Evolutionary conservation across 1,140 invertebrate genomes (phyloP).

Genomic region (Bradysia coprophila): DNA sequence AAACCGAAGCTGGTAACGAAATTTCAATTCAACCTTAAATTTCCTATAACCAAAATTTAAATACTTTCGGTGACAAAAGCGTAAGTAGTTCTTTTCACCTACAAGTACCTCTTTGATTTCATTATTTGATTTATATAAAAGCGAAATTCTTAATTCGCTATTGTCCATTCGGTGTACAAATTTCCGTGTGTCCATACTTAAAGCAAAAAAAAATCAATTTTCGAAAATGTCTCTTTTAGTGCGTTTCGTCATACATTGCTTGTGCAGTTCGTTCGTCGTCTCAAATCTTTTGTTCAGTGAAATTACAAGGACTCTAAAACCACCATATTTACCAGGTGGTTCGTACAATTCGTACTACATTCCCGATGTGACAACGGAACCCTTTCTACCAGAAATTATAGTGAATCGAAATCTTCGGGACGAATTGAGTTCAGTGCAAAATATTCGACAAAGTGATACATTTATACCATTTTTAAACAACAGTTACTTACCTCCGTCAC

Average conservation of each 20-base stretch:
- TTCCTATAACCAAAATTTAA: no score
- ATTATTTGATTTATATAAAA: no score
- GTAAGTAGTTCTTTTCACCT: no score
- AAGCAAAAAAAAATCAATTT: not conserved
- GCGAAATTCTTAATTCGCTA: no score
- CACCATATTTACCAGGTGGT: not conserved
- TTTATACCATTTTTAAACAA: not conserved
- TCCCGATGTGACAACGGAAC: not conserved
- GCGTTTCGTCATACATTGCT: not conserved
- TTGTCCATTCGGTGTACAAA: not conserved
- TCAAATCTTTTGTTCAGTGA: not conserved
- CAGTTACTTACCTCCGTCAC: not conserved
- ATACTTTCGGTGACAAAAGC: no score
- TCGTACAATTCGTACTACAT: not conserved
- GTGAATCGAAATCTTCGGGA: not conserved
- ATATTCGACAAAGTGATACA: not conserved
- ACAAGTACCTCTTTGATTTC: no score
- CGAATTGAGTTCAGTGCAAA: not conserved
- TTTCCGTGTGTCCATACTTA: not conserved
- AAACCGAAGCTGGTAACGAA: no score
- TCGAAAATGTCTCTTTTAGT: not conserved
- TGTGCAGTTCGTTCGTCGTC: not conserved
- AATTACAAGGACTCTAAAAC: not conserved
- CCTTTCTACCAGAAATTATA: not conserved
- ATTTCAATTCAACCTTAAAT: no score